Conservation (phyloP, 37 sponge, comb jelly and placozoan species). For the Trichoplax adhaerens region DNA sequence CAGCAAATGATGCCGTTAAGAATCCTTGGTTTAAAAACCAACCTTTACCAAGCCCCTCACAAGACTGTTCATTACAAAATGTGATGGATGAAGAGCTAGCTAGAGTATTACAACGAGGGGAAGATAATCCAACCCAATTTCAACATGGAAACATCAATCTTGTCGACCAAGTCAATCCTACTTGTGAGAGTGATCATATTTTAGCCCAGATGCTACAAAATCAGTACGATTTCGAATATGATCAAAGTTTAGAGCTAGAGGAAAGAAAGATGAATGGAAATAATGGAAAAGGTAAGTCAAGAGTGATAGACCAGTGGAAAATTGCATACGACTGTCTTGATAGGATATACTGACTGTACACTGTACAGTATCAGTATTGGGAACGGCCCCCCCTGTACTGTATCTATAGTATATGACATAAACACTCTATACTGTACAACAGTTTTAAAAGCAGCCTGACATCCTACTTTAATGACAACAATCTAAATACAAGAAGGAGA, state of each 20-base stretch:
- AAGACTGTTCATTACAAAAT: slow-evolving; percentile 31
- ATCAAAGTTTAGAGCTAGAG: slow-evolving; percentile 24
- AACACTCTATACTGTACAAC: too few species aligned
- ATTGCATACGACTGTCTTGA: neutral
- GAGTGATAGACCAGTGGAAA: neutral
- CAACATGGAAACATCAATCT: neutral
- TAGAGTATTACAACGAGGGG: slow-evolving; percentile 28
- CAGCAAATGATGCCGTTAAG: too few species aligned
- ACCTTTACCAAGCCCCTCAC: too few species aligned
- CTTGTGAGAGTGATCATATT: slow-evolving; percentile 39
- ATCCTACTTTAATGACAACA: too few species aligned
- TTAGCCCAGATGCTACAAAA: slow-evolving; percentile 89
- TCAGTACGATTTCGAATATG: slow-evolving; percentile 69
- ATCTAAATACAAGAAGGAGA: too few species aligned
- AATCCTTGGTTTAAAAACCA: too few species aligned
- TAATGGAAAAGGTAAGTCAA: slow-evolving; percentile 4
- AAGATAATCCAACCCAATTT: slow-evolving; percentile 6
- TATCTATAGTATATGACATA: neutral
- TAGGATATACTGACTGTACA: slow-evolving; percentile 7
- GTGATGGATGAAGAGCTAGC: slow-evolving; percentile 81
- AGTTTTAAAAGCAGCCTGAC: too few species aligned
- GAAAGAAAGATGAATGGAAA: slow-evolving; percentile 76
- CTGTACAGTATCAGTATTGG: slow-evolving; percentile 8
- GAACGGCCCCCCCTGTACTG: slow-evolving; percentile 10
- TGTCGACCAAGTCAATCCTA: slow-evolving; percentile 4